A percentile compares a stretch with the other conserved stretches of the same genome.
Conservation (phyloP, 2,888 invertebrate species). For the Portevinia maculata region DNA sequence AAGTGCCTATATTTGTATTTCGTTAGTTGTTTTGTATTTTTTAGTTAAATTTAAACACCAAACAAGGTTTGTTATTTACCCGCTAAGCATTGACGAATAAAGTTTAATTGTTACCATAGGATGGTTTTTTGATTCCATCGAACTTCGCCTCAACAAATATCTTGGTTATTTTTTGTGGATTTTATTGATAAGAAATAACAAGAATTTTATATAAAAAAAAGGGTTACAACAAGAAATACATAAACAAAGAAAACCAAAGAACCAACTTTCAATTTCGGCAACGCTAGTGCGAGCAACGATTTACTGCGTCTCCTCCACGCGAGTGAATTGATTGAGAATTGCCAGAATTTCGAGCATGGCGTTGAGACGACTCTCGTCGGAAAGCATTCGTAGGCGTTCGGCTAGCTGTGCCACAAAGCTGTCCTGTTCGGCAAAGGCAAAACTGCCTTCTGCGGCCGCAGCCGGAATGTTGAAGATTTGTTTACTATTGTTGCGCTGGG, state of each 20-base stretch:
- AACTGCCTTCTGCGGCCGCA: slow-evolving; percentile 45
- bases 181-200: slow-evolving; percentile 46
- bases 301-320: slow-evolving; percentile 66
- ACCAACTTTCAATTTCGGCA: background rate
- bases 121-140: too few relatives aligned
- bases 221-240: slow-evolving; percentile 37
- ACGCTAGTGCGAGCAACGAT: background rate
- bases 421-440: slow-evolving; percentile 74
- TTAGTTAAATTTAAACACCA: background rate
- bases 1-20: slow-evolving; percentile 33
- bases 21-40: slow-evolving; percentile 13
- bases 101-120: slow-evolving; percentile 10
- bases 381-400: slow-evolving; percentile 74
- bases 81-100: slow-evolving; percentile 10
- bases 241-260: background rate
- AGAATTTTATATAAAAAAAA: slow-evolving; percentile 25
- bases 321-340: slow-evolving; percentile 75
- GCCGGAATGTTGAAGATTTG: slow-evolving; percentile 61
- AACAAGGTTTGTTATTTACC: slow-evolving; percentile 7
- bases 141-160: too few relatives aligned
- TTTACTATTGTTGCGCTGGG: slow-evolving; percentile 60
- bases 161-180: background rate
- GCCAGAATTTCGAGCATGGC: slow-evolving; percentile 75
- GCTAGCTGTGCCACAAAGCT: slow-evolving; percentile 75
- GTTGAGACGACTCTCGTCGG: slow-evolving; percentile 75